phyloP scores from a whole-genome alignment of 2,797 vertebrate species.

The Netta rufina region DNA sequence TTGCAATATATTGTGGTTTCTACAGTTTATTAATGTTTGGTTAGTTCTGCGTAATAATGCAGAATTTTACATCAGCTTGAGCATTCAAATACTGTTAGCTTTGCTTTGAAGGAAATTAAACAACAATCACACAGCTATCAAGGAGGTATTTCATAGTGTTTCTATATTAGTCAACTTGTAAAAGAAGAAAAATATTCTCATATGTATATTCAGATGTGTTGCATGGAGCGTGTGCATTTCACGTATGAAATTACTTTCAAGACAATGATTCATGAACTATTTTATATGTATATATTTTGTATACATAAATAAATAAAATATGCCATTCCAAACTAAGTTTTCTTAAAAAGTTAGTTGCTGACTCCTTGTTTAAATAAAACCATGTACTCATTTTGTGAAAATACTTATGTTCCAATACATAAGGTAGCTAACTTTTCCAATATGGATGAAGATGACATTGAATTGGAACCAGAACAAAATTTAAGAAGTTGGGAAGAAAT shows the following conservation, averaged over 20 bases:
- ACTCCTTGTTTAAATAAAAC: background rate
- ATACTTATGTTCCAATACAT: slow-evolving; percentile 37
- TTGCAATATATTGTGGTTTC: slow-evolving; percentile 1
- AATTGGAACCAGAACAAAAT: slow-evolving; percentile 89
- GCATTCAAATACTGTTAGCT: background rate
- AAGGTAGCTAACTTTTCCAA: slow-evolving; percentile 97
- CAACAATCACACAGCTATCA: background rate
- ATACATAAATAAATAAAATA: slow-evolving; percentile 3
- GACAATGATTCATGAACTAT: background rate
- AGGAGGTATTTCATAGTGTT: background rate
- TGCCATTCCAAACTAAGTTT: background rate
- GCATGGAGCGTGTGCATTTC: background rate
- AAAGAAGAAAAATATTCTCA: slow-evolving; percentile 11
- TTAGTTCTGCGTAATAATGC: background rate
- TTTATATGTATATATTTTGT: background rate
- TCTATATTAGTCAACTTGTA: slow-evolving; percentile 10
- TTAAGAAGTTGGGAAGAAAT: slow-evolving; percentile 93
- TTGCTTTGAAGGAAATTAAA: slow-evolving; percentile 8
- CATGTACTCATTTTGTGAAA: background rate
- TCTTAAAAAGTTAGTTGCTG: background rate
- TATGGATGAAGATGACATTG: slow-evolving; percentile 95
- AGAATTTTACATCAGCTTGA: background rate
- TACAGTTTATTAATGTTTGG: background rate
- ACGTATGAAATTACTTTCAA: slow-evolving; percentile 11
- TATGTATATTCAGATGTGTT: background rate